Evolutionary conservation across 2,888 invertebrate species (phyloP).

Genomic region (Anagyrus pseudococci): DNA sequence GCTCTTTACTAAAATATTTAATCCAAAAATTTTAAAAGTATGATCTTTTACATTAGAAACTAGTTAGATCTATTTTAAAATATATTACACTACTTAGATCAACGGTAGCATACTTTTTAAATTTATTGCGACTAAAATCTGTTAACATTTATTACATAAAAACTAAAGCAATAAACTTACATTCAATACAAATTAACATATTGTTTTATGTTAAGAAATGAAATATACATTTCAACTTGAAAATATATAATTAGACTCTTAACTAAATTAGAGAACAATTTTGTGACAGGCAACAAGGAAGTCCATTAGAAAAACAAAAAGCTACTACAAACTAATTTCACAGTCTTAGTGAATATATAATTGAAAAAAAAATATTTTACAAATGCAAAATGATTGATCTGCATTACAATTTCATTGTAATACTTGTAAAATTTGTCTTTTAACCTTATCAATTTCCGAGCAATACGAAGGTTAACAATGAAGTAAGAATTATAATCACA

Average conservation of each 20-base stretch:
- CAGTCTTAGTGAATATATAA: conserved; percentile 17
- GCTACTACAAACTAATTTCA: conserved; percentile 25
- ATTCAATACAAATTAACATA: conserved; percentile 1
- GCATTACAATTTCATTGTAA: conserved; percentile 13
- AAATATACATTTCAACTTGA: conserved; percentile 4
- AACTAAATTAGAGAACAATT: conserved; percentile 15
- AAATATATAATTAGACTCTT: conserved; percentile 11
- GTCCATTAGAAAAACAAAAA: conserved; percentile 8
- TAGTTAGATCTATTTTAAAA: neutral
- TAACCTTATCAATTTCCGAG: neutral
- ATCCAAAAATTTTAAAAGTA: neutral
- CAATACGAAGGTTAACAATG: conserved; percentile 9
- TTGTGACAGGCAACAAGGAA: conserved; percentile 13
- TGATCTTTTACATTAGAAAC: too few relatives aligned
- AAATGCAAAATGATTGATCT: too few relatives aligned
- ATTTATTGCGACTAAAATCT: neutral
- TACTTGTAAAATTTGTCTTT: conserved; percentile 8
- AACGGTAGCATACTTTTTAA: neutral
- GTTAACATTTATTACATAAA: neutral
- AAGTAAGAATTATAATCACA: conserved; percentile 35
- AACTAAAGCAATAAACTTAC: conserved; percentile 10
- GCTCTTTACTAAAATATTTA: neutral
- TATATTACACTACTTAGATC: neutral
- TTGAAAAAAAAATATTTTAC: conserved; percentile 10
- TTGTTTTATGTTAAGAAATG: neutral